phyloP scores from a whole-genome alignment of 92 coral and sea anemone species.

The Umimayanthus kanabou region DNA sequence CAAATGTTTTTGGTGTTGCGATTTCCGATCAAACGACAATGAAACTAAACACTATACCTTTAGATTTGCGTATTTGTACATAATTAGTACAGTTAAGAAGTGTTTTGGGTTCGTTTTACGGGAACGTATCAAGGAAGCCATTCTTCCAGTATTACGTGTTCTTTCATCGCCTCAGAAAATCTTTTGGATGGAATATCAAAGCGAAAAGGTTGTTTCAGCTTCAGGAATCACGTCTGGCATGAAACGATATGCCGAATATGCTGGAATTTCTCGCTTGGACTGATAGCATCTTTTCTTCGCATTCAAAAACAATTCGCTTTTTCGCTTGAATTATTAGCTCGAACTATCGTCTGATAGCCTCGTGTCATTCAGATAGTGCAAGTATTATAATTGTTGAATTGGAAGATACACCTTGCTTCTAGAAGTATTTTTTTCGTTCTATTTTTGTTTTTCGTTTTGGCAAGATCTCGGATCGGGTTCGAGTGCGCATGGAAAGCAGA shows the following conservation, averaged over 20 bases:
- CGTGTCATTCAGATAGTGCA: neutral
- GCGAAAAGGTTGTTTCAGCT: slow-evolving; percentile 12
- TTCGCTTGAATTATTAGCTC: neutral
- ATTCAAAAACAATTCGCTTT: slow-evolving; percentile 1
- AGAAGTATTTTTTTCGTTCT: neutral
- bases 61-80: slow-evolving; percentile 26
- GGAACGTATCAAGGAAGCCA: neutral
- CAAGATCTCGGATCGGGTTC: neutral
- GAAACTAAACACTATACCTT: slow-evolving; percentile 29
- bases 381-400: neutral
- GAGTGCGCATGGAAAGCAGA: neutral
- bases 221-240: slow-evolving; percentile 4
- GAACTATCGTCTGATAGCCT: slow-evolving; percentile 2
- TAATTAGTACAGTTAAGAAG: neutral
- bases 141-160: neutral
- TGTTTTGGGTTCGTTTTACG: neutral
- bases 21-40: slow-evolving; percentile 14
- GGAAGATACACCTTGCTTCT: neutral
- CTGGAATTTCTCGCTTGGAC: slow-evolving; percentile 14
- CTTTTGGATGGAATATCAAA: neutral
- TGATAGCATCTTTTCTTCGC: slow-evolving; percentile 28
- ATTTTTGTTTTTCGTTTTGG: neutral
- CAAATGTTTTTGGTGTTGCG: slow-evolving; percentile 15
- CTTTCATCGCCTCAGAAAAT: slow-evolving; percentile 18
- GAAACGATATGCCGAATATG: slow-evolving; percentile 16